Percentiles rank a stretch among this genome's conserved stretches.
phyloP scores from a whole-genome alignment of 2,797 vertebrate species.

The Siniperca scherzeri region DNA sequence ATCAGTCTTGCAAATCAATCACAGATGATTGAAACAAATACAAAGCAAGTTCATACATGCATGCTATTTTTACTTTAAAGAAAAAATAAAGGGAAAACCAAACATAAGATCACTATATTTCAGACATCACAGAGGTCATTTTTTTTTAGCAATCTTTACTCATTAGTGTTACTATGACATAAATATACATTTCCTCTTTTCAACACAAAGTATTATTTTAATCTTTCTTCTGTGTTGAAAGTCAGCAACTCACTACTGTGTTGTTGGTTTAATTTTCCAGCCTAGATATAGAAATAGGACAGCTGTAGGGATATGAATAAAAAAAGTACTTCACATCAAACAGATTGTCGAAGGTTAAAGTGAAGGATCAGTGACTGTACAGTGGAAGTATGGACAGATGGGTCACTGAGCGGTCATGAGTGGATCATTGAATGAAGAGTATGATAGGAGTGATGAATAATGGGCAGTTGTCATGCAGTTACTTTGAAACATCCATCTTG shows the following conservation, averaged over 20 bases:
- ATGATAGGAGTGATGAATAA: background rate
- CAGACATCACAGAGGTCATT: background rate
- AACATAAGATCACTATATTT: background rate
- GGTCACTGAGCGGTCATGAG: conserved; percentile 38
- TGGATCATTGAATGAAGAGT: conserved; percentile 27
- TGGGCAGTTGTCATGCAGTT: conserved; percentile 4
- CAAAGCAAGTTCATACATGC: background rate
- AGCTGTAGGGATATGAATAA: background rate
- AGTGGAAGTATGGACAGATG: background rate
- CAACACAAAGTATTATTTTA: background rate
- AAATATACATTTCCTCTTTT: conserved; percentile 16
- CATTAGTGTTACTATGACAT: background rate
- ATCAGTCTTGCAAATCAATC: background rate
- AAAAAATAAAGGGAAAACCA: background rate
- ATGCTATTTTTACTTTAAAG: background rate
- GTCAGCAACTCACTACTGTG: background rate
- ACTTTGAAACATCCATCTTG: background rate
- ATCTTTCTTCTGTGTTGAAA: conserved; percentile 1
- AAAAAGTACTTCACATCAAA: background rate
- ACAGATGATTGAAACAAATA: background rate
- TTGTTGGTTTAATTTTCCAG: background rate
- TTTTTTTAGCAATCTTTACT: background rate
- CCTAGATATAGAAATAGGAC: conserved; percentile 20
- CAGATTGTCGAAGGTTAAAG: conserved; percentile 28
- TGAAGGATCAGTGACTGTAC: conserved; percentile 15